Base-by-base conservation (phyloP, 2,888 invertebrate genomes). In the Trichogramma dendrolimi region DNA sequence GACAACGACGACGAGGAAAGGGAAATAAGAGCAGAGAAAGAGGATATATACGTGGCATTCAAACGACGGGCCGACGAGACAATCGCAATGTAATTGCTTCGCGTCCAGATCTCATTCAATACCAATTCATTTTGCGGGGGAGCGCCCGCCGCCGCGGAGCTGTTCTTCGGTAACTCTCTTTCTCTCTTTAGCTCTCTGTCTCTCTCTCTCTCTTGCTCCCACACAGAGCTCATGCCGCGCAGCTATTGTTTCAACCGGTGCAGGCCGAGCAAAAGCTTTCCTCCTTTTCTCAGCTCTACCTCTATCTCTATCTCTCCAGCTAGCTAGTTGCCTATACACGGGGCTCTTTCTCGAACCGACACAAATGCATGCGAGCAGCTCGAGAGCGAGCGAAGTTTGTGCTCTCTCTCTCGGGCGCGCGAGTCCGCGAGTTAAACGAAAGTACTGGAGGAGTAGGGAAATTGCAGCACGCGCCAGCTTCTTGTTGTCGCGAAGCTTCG, bases 81-180 rank as follows among this genome's bases (percentile, higher is more conserved):
- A 75, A 75, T 75, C 70, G 70, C 66, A 75, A 73, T 72, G 74
- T 75, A 76, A 75, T 75, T 75, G 72, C 74, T 67, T 71, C 27
- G 27, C 72, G 63, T 68, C 71, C 68, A 62, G 62, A 59, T 68
- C 69, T 63, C 65, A 56, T 68, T 72, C 71, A 73, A 72, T 72
- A 66, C 70, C 71, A 70, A 73, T 75, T 74, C 72, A 73, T 74
- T 73, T 71, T 69, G 71, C 67, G 57, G 27, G 27, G 27, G 27
- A 27, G 27, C 27, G 61, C 62, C 67, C 58, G 62, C 56, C 65
- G 60, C 65, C 27, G 27, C 27, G 27, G 27, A 27, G 27, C 27
- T 27, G 27, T 27, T 27, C 27, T 27, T 27, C 27, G 27, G 2
- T 27, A 27, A 27, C 27, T 27, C 27, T 27, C 27, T 27, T 4